Base-by-base conservation (phyloP, 1,140 invertebrate species). In the Polypedilum vanderplanki region DNA sequence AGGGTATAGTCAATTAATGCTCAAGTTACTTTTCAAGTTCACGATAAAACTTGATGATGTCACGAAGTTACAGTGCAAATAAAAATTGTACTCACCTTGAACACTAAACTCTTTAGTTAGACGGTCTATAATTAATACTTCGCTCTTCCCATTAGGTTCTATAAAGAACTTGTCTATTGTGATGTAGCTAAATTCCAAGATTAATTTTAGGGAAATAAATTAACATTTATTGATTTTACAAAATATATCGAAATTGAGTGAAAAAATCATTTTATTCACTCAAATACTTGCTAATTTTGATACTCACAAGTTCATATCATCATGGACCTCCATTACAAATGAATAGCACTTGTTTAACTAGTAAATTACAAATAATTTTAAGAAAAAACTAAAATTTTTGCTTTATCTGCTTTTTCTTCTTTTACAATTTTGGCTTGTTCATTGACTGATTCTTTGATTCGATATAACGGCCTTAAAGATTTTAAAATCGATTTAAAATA, bases 151-250 rank as follows among this genome's bases (percentile, higher is more conserved):
- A 78, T 85, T 84, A 1, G 91, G 88, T 82, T 91, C 89, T 41
- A 92, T 83, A 77, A 88, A 89, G 82, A 92, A 91, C 79, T 89
- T 90, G 76, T 92, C 90, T 24, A 88, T 85, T n/a, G 90, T 90
- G 64, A 87, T 87, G 78, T 91, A 88, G 77, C 89, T 91, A 76
- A 73, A 85, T 84, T 33, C 5, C 1, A 5, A 33, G 24, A 33
- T 5, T 1, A 33, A 33, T 33, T 33, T 78, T 76, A 74, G 70
- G 67, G 65, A 79, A 77, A 77, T 73, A 24, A 76, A 75, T 75
- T 40, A 20, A 73, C n/a, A 41, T 76, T n/a, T 7, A 41, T 33
- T 46, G 7, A 57, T 57, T 74, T 73, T 57, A 57, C 9, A 12
- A 1, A 15, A 57, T 15, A n/a, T 57, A 57, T 57, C 3, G n/a